These are phyloP conservation scores for Seira ritae DNA, from an alignment of 2,888 invertebrate species.

Conservation along the genomic window DNA sequence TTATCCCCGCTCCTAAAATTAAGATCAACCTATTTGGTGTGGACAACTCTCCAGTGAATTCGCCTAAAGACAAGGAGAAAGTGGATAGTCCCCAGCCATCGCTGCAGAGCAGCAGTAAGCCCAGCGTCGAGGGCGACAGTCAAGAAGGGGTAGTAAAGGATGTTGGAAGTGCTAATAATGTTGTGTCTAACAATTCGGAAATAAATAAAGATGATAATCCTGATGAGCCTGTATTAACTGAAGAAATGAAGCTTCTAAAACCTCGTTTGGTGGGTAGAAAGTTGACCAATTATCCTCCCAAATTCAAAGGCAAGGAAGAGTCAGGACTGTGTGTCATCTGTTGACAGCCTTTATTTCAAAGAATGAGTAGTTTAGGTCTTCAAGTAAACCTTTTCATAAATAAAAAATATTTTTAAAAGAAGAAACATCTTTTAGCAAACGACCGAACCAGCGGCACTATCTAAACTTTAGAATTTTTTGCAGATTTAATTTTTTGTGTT, in stretches of 20 bases:
- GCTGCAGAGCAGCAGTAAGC: neutral
- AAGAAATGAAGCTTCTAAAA: conserved; percentile 75
- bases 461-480: too few species aligned
- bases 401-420: neutral
- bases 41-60: conserved; percentile 23
- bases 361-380: conserved; percentile 29
- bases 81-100: conserved; percentile 22
- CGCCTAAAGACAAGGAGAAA: conserved; percentile 45
- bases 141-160: conserved; percentile 49
- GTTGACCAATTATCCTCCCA: conserved; percentile 84
- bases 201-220: conserved; percentile 56
- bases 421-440: neutral
- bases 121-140: conserved; percentile 26
- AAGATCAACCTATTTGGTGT: conserved; percentile 63
- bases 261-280: conserved; percentile 82
- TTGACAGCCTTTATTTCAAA: conserved; percentile 46
- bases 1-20: conserved; percentile 58
- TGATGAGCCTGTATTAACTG: conserved; percentile 74
- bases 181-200: conserved; percentile 48
- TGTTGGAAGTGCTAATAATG: conserved; percentile 55
- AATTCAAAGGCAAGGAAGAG: conserved; percentile 85
- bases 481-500: too few species aligned
- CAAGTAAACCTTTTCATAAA: neutral
- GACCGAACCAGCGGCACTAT: too few species aligned
- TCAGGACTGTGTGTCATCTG: conserved; percentile 89